Conservation (phyloP, 2,797 vertebrate genomes). For the Xenentodon cancila region DNA sequence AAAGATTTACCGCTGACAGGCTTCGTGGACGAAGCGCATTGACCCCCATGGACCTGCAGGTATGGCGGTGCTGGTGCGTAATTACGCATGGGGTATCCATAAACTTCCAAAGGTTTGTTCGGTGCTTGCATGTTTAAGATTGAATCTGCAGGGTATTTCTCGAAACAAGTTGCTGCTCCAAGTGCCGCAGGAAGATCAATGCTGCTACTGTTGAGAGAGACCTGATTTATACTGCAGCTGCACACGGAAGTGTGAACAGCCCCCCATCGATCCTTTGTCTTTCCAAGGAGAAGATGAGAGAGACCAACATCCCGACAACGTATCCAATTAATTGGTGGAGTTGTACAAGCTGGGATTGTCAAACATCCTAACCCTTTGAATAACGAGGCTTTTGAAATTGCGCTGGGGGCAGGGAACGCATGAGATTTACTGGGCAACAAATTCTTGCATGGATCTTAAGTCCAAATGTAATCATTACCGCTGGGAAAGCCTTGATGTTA, state of each 20-base stretch:
- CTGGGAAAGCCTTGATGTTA: conserved; percentile 84
- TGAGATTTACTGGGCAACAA: conserved; percentile 80
- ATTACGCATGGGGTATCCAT: conserved; percentile 68
- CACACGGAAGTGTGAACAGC: conserved; percentile 81
- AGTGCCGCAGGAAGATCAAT: conserved; percentile 45
- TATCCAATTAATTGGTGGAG: conserved; percentile 88
- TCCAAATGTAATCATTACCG: conserved; percentile 82
- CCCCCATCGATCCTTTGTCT: conserved; percentile 82
- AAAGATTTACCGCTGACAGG: conserved; percentile 80
- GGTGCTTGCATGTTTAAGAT: conserved; percentile 69
- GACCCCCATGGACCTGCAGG: conserved; percentile 54
- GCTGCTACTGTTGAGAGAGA: conserved; percentile 17
- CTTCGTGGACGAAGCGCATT: conserved; percentile 53
- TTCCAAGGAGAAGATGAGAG: conserved; percentile 87
- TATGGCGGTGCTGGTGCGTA: conserved; percentile 58
- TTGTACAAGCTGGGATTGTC: conserved; percentile 86
- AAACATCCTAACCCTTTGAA: conserved; percentile 84
- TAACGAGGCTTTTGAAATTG: conserved; percentile 79
- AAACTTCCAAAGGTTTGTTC: conserved; percentile 56
- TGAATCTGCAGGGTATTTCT: conserved; percentile 4
- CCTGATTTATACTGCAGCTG: conserved; percentile 75
- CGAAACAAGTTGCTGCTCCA: conserved; percentile 32
- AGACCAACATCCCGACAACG: conserved; percentile 83
- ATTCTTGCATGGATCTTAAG: conserved; percentile 84
- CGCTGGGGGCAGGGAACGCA: conserved; percentile 57